A percentile compares a stretch with the other conserved stretches of the same genome.
Conservation (phyloP, 2,888 invertebrate species). For the Psylliodes chrysocephalus region DNA sequence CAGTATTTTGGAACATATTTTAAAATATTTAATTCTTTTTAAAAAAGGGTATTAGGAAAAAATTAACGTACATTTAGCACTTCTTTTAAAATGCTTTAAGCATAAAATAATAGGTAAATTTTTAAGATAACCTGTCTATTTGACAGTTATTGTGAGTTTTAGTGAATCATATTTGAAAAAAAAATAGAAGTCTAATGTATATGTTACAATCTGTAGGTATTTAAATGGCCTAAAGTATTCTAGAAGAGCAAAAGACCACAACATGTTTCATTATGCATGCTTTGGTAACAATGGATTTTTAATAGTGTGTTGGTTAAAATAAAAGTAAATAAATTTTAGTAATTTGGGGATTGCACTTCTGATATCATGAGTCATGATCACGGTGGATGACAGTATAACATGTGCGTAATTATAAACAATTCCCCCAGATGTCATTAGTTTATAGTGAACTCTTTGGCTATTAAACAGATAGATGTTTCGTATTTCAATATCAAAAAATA, state of each 20-base stretch:
- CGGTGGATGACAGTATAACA: too few species aligned
- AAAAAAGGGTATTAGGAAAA: conserved; percentile 8
- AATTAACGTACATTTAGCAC: conserved; percentile 10
- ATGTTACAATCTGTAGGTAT: background rate
- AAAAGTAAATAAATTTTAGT: too few species aligned
- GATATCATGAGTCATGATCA: too few species aligned
- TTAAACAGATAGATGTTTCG: too few species aligned
- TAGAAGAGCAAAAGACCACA: background rate
- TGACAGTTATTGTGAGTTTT: background rate
- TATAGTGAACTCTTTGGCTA: too few species aligned
- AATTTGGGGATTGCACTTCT: too few species aligned
- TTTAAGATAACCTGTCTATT: background rate
- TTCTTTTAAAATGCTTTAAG: conserved; percentile 14
- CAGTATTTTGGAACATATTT: background rate
- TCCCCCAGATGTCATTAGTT: too few species aligned
- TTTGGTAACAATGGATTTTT: too few species aligned
- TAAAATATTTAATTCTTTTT: conserved; percentile 6
- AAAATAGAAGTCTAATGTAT: background rate
- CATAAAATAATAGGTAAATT: conserved; percentile 5
- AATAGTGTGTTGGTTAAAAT: too few species aligned
- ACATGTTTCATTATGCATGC: background rate
- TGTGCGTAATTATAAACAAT: too few species aligned
- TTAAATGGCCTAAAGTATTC: conserved; percentile 3
- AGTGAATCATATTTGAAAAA: too few species aligned
- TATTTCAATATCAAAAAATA: too few species aligned